Percentiles rank a stretch among this genome's conserved stretches.
phyloP scores from a whole-genome alignment of 2,113 vertebrate genomes.

The Todiramphus saurophagus region DNA sequence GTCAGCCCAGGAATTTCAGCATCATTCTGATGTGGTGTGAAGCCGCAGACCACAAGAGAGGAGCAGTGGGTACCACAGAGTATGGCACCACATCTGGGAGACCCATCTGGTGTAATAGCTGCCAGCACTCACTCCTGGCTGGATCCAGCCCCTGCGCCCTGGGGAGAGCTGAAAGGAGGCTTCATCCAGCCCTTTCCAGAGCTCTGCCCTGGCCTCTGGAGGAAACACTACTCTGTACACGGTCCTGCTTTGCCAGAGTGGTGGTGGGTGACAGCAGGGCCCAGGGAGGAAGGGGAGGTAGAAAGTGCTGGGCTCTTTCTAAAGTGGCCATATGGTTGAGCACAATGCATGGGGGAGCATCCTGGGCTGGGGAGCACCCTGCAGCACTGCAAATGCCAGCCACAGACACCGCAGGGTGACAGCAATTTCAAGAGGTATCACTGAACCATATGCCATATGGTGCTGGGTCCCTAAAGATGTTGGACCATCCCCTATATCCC shows the following conservation, averaged over 20 bases:
- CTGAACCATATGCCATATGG: rapidly evolving
- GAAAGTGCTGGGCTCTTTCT: background rate
- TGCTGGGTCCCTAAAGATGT: background rate
- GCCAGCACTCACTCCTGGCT: background rate
- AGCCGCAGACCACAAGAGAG: background rate
- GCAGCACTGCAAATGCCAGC: rapidly evolving
- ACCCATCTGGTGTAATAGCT: background rate
- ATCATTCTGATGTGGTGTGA: background rate
- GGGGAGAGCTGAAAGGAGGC: rapidly evolving
- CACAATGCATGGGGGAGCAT: background rate
- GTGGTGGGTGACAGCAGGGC: background rate
- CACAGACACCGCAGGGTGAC: rapidly evolving
- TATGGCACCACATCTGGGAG: background rate
- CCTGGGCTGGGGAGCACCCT: background rate
- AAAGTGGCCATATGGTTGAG: background rate
- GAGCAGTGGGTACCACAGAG: background rate
- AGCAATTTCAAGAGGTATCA: background rate
- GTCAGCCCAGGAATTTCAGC: background rate
- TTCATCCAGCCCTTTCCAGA: background rate
- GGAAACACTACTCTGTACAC: background rate
- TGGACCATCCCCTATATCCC: rapidly evolving
- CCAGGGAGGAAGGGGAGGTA: background rate
- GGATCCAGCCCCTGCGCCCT: background rate
- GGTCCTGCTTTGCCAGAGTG: background rate
- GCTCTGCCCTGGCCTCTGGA: background rate